A percentile compares a stretch with the other conserved stretches of the same genome.
These are phyloP conservation scores for Aplocera efformata DNA, from an alignment of 2,888 invertebrate species.

Conservation along the genomic window DNA sequence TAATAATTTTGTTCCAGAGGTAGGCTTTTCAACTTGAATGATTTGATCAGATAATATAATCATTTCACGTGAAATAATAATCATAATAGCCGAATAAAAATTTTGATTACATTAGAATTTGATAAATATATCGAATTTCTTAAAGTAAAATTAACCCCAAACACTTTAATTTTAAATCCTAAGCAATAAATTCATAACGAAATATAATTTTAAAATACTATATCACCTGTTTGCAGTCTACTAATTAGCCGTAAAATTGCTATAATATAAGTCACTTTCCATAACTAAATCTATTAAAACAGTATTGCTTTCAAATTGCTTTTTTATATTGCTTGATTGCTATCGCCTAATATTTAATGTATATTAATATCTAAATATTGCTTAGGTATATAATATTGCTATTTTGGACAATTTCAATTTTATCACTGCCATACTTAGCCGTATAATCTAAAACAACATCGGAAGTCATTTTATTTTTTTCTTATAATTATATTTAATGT, in stretches of 20 bases:
- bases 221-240: slow-evolving; percentile 68
- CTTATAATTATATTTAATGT: slow-evolving; percentile 5
- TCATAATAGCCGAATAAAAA: slow-evolving; percentile 15
- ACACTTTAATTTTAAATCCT: slow-evolving; percentile 32
- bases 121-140: slow-evolving; percentile 5
- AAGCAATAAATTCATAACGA: slow-evolving; percentile 38
- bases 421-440: slow-evolving; percentile 44
- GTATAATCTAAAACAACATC: slow-evolving; percentile 14
- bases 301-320: slow-evolving; percentile 50
- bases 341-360: slow-evolving; percentile 42
- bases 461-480: slow-evolving; percentile 5
- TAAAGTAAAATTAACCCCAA: slow-evolving; percentile 7
- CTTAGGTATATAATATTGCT: slow-evolving; percentile 41
- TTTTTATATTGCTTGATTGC: slow-evolving; percentile 24
- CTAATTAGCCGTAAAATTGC: slow-evolving; percentile 48
- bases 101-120: slow-evolving; percentile 5
- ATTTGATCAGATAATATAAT: slow-evolving; percentile 2
- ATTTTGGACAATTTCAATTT: slow-evolving; percentile 59
- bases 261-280: slow-evolving; percentile 38
- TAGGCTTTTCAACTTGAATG: not conserved
- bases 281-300: slow-evolving; percentile 45
- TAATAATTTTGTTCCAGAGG: not conserved
- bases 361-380: slow-evolving; percentile 25
- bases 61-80: slow-evolving; percentile 7
- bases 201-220: slow-evolving; percentile 44